phyloP scores from a whole-genome alignment of 2,113 vertebrate genomes.

The Strix aluco region DNA sequence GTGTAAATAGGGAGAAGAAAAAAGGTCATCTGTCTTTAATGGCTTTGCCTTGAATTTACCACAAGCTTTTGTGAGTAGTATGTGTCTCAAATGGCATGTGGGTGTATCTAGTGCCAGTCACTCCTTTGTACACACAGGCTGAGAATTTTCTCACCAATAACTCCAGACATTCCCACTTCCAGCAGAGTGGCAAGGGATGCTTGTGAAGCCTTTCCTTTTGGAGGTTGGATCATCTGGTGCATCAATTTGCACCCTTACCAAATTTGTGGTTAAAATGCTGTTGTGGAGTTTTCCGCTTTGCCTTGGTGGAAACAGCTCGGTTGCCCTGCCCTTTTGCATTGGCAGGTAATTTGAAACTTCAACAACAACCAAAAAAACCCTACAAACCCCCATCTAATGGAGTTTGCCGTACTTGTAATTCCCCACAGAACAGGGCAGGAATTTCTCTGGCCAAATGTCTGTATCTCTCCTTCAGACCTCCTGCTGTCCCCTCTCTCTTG shows the following conservation, averaged over 20 bases:
- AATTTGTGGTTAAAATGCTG: not conserved
- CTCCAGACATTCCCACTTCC: not conserved
- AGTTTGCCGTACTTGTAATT: not conserved
- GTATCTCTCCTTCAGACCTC: not conserved
- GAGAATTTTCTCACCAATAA: not conserved
- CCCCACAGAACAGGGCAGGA: not conserved
- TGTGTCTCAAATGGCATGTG: not conserved
- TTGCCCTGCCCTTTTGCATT: not conserved
- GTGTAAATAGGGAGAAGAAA: not conserved
- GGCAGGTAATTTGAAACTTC: not conserved
- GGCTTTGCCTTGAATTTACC: not conserved
- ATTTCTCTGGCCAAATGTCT: not conserved
- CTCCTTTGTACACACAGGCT: not conserved
- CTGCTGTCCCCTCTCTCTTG: slow-evolving; percentile 37
- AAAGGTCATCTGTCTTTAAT: not conserved
- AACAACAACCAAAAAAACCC: not conserved
- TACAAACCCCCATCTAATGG: not conserved
- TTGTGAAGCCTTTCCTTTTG: not conserved
- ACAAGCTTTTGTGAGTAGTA: not conserved
- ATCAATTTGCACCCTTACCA: not conserved
- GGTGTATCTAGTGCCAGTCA: not conserved
- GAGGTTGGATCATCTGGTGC: not conserved
- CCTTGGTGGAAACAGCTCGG: not conserved
- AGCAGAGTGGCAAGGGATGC: fast-evolving
- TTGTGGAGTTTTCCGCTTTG: not conserved